Evolutionary conservation across 2,888 invertebrate genomes (phyloP).

Genomic region (Oscheius sp.): DNA sequence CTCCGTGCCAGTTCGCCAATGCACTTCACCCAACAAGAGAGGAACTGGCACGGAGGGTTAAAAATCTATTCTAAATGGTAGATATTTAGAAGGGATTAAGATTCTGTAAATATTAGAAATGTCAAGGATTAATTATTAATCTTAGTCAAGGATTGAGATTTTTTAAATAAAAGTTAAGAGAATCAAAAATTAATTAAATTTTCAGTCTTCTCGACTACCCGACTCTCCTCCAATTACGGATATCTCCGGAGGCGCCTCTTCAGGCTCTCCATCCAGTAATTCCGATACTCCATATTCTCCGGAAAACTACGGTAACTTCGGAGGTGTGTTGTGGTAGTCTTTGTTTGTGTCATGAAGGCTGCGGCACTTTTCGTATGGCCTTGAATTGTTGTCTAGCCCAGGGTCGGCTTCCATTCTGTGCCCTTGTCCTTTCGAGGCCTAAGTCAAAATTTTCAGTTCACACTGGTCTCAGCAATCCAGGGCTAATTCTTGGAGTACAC

Average conservation of each 20-base stretch:
- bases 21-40: constrained; percentile 21
- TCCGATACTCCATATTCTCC: constrained; percentile 67
- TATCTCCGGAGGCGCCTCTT: constrained; percentile 58
- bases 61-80: too few relatives aligned
- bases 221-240: constrained; percentile 69
- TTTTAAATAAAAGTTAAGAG: too few relatives aligned
- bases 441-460: constrained; percentile 20
- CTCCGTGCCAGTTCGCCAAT: constrained; percentile 17
- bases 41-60: constrained; percentile 18
- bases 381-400: constrained; percentile 21
- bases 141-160: too few relatives aligned
- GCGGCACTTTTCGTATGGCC: constrained; percentile 19
- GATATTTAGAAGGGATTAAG: too few relatives aligned
- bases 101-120: too few relatives aligned
- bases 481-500: constrained; percentile 47
- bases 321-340: constrained; percentile 31
- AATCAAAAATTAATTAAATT: too few relatives aligned
- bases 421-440: background rate
- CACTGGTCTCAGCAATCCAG: constrained; percentile 42
- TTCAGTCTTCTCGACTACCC: constrained; percentile 49
- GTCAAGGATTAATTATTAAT: too few relatives aligned
- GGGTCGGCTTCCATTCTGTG: background rate
- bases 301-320: constrained; percentile 54
- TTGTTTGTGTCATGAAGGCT: constrained; percentile 4
- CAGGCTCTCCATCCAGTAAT: constrained; percentile 63